phyloP scores from a whole-genome alignment of 2,888 invertebrate species.

The Lottia gigantea region DNA sequence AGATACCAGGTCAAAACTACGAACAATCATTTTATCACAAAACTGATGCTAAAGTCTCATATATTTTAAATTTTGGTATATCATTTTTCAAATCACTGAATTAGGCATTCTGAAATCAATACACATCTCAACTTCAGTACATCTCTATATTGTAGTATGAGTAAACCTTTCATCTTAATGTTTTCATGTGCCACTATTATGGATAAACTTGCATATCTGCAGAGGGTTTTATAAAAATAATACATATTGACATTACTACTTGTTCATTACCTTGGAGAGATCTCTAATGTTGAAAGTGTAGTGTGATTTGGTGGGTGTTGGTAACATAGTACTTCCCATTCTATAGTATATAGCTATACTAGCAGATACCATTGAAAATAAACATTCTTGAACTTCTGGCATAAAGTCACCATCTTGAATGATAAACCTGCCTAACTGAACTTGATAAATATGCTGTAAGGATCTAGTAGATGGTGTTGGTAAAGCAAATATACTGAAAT shows the following conservation, averaged over 20 bases:
- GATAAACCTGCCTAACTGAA: conserved; percentile 65
- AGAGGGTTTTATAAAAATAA: neutral
- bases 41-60: too few species aligned
- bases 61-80: too few species aligned
- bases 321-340: conserved; percentile 63
- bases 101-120: neutral
- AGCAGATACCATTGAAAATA: conserved; percentile 64
- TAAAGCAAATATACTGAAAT: conserved; percentile 63
- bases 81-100: too few species aligned
- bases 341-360: conserved; percentile 66
- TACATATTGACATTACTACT: neutral
- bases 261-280: conserved; percentile 59
- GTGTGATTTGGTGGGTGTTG: conserved; percentile 68
- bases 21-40: too few species aligned
- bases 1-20: too few species aligned
- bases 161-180: too few species aligned
- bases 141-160: too few species aligned
- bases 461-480: conserved; percentile 67
- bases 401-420: conserved; percentile 66
- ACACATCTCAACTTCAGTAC: too few species aligned
- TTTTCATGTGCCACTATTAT: too few species aligned
- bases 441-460: conserved; percentile 68
- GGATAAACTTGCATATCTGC: too few species aligned
- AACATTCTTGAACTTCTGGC: conserved; percentile 62
- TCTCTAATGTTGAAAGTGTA: conserved; percentile 68